Evolutionary conservation across 2,113 vertebrate species (phyloP), one percentile per base, ranked within the genome.

Genomic region (Neolamprologus tretocephalus): DNA sequence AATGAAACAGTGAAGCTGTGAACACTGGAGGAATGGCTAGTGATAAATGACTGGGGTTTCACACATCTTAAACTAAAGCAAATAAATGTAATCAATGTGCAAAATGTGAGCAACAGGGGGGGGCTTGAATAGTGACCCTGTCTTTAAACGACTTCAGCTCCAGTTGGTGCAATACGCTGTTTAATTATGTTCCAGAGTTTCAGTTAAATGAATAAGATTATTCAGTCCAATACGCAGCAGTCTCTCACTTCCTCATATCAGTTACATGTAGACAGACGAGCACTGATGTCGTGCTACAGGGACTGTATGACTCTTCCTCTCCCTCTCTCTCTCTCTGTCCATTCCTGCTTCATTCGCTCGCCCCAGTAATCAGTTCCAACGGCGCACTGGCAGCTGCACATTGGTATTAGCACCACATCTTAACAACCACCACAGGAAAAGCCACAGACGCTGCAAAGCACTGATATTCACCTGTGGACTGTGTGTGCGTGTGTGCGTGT

Each of bases 401-500:
- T 94, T 90, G 68, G 55, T 92, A 95, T 91, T 85, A 83, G 51
- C 5, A 26, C 81, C 92, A 95, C 91, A 90, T 94, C 86, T 84
- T 86, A 58, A 89, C 83, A 82, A 73, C 21, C 16, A 66, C 42
- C 75, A 79, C 81, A 23, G 58, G 82, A 40, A 89, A 73, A 63
- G 28, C 55, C 80, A 78, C 19, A 73, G 79, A 63, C 28, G 17
- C 87, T 53, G 87, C 79, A 82, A n/a, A 84, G 53, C 45, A 9
- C 66, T 8, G 51, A 79, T 54, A 58, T 86, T 91, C 91, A 93
- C 92, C 86, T 92, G 87, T 89, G 49, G 71, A 68, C 19, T 26
- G 19, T 9, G 40, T 12, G 68, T 17, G 54, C 6, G 35, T 0
- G 35, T 37, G 35, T 2, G 4, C 9, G 4, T 37, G 37, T 10